Evolutionary conservation across 2,888 invertebrate species (phyloP), one percentile per base, ranked within the genome.

Genomic region (Melinaea marsaeus): DNA sequence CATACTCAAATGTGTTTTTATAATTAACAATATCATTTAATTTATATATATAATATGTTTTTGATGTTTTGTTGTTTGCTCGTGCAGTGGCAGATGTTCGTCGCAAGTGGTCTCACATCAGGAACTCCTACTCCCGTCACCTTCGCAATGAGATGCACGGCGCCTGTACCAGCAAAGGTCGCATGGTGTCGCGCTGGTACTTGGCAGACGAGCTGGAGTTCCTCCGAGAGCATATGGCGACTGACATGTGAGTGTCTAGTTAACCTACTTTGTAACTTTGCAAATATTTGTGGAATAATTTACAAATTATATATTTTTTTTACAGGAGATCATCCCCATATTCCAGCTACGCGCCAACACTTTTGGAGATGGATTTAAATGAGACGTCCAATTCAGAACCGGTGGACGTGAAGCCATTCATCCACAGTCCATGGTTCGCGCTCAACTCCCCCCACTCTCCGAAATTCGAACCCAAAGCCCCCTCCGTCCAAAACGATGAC

Each of bases 81-180:
- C 11, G 56, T 57, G 13, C 77, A 90, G 90, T 90, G 72, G 83
- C 85, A 56, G 89, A 89, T 67, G 90, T 88, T 61, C 80, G 90
- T 0, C 81, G 90, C 73, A 90, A 90, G 76, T 90, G 90, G 90
- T 89, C 89, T 0, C 90, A 90, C 81, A 79, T 90, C 69, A 85
- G 90, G 76, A 90, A 90, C 84, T 90, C 90, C 71, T 90, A 89
- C 80, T 90, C 90, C 71, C 82, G 90, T 3, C 90, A 90, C 75
- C 82, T 90, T 60, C 86, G 90, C 73, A 90, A 90, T 80, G 89
- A 88, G 83, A 74, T 86, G 79, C 81, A 82, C 77, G 89, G 90
- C 72, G 84, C 86, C 68, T 85, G 88, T 75, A 90, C 90, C 55
- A 85, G 87, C 76, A 80, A 80, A 70, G 90, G 90, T 64, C 86